Evolutionary conservation across 2,797 vertebrate species (phyloP).

Genomic region (Neomorphus geoffroyi): DNA sequence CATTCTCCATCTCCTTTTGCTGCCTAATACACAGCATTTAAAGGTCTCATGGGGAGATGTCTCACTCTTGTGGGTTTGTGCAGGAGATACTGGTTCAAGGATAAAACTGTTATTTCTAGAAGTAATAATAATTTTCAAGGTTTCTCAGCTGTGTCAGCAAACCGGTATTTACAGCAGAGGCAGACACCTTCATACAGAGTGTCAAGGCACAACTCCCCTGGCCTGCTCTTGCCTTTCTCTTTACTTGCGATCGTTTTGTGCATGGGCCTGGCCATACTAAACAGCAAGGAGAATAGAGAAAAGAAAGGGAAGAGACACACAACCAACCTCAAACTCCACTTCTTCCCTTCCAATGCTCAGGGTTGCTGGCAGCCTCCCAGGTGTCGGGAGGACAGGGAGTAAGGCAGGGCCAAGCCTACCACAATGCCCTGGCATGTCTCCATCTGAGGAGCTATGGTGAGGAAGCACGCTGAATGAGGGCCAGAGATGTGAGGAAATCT

Average conservation of each 20-base stretch:
- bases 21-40: neutral
- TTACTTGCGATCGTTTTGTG: neutral
- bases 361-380: neutral
- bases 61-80: neutral
- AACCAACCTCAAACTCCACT: neutral
- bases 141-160: neutral
- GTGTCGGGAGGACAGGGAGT: neutral
- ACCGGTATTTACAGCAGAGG: neutral
- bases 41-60: neutral
- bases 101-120: neutral
- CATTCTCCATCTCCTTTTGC: slow-evolving; percentile 4
- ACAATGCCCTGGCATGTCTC: neutral
- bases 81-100: neutral
- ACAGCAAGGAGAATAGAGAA: neutral
- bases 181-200: neutral
- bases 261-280: too few relatives aligned
- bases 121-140: neutral
- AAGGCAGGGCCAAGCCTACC: neutral
- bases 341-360: neutral
- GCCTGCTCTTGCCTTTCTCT: neutral
- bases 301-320: neutral
- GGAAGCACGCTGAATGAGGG: neutral
- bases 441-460: neutral
- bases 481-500: neutral
- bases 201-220: neutral